Base-by-base conservation (phyloP, 1,140 invertebrate genomes). In the Drosophila arizonae region DNA sequence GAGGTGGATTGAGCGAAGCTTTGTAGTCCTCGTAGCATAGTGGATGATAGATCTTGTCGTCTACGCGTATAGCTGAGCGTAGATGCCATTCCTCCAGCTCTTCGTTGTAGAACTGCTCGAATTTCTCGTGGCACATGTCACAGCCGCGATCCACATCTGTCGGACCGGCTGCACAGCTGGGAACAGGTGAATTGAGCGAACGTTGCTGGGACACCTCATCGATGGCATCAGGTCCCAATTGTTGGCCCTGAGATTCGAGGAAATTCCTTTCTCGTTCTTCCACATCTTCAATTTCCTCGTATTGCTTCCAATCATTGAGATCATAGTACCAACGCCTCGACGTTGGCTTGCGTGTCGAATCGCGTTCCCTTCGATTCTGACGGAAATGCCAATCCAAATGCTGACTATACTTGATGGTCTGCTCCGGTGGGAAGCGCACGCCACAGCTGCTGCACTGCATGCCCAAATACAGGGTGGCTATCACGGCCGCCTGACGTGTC, bases 301-400 rank as follows among this genome's bases (percentile, higher is more conserved):
- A 99, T 81, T 97, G 95, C 80, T 97, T 94, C 98, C 98, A 99
- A 91, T 98, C 97, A 67, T 95, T 94, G 43, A 97, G 93, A 80
- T 97, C 95, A 88, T 98, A 98, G 91, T 97, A 98, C 96, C 97
- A 98, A 64, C 95, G 94, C 6, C 97, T 93, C 13, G 95, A 96
- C 74, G 96, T 95, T 0, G 97, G 96, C 54, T 97, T 95, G 24
- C 96, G 94, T 0, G 95, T 95, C 1, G 96, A 96, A 80, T 97
- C 96, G 66, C 97, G 95, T 80, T 97, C 97, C 48, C 95, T 93
- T 9, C 97, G 93, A 92, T 99, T 99, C 91, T 97, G 96, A 9
- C 98, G 93, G 92, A 99, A 99, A 93, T 99, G 98, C 98, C 98
- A 99, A 92, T 99, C 98, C 30, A 99, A 93, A 93, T 99, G 98